Base-by-base conservation (phyloP, 1,140 invertebrate genomes). In the Drosophila athabasca region DNA sequence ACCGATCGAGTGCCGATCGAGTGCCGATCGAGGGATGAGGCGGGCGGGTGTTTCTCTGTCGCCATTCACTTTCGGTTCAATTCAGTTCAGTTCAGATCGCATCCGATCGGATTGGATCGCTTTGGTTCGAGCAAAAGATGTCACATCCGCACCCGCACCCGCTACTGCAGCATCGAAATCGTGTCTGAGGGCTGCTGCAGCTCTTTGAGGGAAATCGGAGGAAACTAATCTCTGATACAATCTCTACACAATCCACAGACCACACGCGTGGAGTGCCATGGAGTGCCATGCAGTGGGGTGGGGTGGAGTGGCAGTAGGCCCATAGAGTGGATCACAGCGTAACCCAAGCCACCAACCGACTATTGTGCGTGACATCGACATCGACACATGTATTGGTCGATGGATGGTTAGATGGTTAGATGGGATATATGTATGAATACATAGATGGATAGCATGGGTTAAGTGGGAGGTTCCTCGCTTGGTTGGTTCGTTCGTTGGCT, bases 311-410 rank as follows among this genome's bases (percentile, higher is more conserved):
- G n/a, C n/a, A n/a, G n/a, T n/a, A n/a, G 8, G 29, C 2, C 29
- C 9, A 31, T 31, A 9, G 31, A 8, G 31, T 68, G 51, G 19
- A 57, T 35, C 50, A 7, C 24, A 50, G 67, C 65, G 67, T 70
- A 70, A 69, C 67, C 65, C 7, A 70, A 70, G 35, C 64, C 64
- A 65, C 64, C 64, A 65, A 69, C 57, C 64, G 51, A 69, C 68
- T 69, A 69, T 68, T 69, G 64, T 69, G 66, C 66, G 64, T 69
- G 66, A 69, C 64, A 69, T 69, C 67, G 67, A 50, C 45, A 48
- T 31, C 17, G 35, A 49, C 45, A 26, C 45, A 4, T 39, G 4
- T 45, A 11, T 17, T 22, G 15, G 19, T 31, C 9, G 9, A 19
- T 48, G 45, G 45, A 19, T 11, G 17, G 11, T 22, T 26, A 11